These are phyloP conservation scores for Danaus melanippus DNA, from an alignment of 1,140 invertebrate genomes.

Conservation along the genomic window DNA sequence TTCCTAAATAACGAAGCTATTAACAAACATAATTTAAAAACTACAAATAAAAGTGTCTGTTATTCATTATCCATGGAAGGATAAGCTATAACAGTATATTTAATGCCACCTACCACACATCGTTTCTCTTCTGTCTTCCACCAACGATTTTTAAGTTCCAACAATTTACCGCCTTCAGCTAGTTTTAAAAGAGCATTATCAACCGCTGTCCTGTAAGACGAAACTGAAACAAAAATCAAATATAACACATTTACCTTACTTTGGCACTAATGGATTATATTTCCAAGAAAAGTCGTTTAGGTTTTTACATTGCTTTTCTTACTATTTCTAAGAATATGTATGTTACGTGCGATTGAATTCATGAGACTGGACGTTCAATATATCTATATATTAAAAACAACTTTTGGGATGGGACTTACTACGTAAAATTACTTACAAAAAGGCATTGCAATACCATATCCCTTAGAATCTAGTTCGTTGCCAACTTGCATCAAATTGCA, in stretches of 20 bases:
- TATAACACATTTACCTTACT: no score
- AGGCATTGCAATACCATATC: slow-evolving; percentile 85
- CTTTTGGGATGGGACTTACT: not conserved
- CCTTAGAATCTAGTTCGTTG: slow-evolving; percentile 83
- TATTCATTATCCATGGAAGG: no score
- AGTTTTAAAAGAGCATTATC: slow-evolving; percentile 84
- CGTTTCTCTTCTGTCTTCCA: slow-evolving; percentile 78
- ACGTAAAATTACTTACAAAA: slow-evolving; percentile 73
- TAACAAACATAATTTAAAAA: no score
- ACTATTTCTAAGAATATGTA: no score
- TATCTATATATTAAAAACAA: not conserved
- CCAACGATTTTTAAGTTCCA: slow-evolving; percentile 88
- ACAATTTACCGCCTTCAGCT: slow-evolving; percentile 85
- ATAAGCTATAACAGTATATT: not conserved
- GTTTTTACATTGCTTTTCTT: no score
- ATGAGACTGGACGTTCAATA: no score
- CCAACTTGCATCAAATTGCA: slow-evolving; percentile 86
- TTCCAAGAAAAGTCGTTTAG: no score
- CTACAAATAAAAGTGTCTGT: no score
- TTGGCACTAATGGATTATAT: no score
- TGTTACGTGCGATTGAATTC: no score
- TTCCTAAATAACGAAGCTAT: no score
- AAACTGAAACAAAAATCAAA: slow-evolving; percentile 64
- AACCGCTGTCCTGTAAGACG: slow-evolving; percentile 80
- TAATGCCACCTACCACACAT: slow-evolving; percentile 43